Conservation (phyloP, 2,113 vertebrate species). For the Porphyrio hochstetteri region DNA sequence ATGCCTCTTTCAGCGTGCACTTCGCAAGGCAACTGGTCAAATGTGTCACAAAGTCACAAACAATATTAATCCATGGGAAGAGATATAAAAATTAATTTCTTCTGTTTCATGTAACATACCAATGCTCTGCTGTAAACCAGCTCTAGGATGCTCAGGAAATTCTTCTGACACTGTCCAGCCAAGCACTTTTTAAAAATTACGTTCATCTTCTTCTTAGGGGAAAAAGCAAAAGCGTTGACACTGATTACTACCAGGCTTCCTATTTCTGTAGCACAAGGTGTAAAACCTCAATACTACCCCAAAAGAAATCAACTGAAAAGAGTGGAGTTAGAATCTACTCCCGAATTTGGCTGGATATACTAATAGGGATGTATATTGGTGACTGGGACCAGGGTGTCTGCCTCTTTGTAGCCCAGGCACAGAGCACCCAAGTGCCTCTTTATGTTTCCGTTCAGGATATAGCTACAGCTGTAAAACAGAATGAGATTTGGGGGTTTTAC, state of each 20-base stretch:
- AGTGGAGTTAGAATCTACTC: background rate
- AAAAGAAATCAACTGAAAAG: background rate
- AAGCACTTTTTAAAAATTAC: background rate
- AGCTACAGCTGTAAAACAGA: slow-evolving; percentile 21
- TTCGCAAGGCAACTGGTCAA: background rate
- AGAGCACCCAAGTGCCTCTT: background rate
- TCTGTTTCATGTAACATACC: background rate
- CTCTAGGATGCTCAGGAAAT: background rate
- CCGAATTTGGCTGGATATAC: background rate
- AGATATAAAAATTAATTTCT: background rate
- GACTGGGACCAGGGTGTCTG: background rate
- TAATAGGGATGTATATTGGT: background rate
- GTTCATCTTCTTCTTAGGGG: background rate
- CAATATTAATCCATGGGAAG: background rate
- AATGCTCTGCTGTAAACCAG: background rate
- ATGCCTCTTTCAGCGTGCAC: background rate
- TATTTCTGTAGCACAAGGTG: background rate
- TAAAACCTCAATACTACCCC: background rate
- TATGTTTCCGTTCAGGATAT: background rate
- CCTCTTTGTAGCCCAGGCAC: background rate
- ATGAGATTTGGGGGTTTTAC: background rate
- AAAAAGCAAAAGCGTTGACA: background rate
- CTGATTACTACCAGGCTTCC: background rate
- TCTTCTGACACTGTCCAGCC: background rate
- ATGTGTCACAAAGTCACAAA: background rate